A percentile compares a stretch with the other conserved stretches of the same genome.
Conservation (phyloP, 2,888 invertebrate species). For the Bellardia pandia region DNA sequence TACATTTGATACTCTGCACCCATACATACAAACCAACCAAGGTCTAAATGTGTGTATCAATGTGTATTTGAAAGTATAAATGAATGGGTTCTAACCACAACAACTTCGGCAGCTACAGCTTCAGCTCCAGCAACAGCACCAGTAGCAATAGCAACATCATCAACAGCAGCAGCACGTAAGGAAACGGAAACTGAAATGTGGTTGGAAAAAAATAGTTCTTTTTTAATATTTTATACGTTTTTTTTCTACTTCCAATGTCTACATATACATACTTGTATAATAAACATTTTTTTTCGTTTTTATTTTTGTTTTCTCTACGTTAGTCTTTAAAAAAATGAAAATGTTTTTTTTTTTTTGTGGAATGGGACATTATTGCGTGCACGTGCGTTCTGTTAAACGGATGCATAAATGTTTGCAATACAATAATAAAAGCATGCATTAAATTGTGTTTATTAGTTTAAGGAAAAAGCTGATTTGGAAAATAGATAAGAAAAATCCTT, state of each 20-base stretch:
- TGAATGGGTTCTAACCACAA: conserved; percentile 61
- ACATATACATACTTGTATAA: conserved; percentile 13
- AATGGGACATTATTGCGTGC: conserved; percentile 53
- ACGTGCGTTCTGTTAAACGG: conserved; percentile 66
- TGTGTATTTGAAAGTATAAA: conserved; percentile 29
- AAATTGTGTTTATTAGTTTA: conserved; percentile 18
- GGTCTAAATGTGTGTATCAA: not conserved
- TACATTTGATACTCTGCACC: not conserved
- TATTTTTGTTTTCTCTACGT: not conserved
- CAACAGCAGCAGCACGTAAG: conserved; percentile 55
- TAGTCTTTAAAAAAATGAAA: not conserved
- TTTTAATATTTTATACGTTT: conserved; percentile 21
- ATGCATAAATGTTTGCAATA: conserved; percentile 69
- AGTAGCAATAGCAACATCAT: conserved; percentile 15
- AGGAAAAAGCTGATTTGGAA: conserved; percentile 26
- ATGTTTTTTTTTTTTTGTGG: not conserved
- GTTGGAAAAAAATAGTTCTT: conserved; percentile 44
- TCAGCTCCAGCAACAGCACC: not conserved
- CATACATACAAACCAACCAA: not conserved
- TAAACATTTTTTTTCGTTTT: not conserved
- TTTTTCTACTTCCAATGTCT: conserved; percentile 51
- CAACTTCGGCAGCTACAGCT: conserved; percentile 14
- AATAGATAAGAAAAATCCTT: not conserved
- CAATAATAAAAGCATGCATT: conserved; percentile 39
- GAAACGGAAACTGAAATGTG: conserved; percentile 72